Conservation (phyloP, 2,113 vertebrate species). For the Mobula birostris region DNA sequence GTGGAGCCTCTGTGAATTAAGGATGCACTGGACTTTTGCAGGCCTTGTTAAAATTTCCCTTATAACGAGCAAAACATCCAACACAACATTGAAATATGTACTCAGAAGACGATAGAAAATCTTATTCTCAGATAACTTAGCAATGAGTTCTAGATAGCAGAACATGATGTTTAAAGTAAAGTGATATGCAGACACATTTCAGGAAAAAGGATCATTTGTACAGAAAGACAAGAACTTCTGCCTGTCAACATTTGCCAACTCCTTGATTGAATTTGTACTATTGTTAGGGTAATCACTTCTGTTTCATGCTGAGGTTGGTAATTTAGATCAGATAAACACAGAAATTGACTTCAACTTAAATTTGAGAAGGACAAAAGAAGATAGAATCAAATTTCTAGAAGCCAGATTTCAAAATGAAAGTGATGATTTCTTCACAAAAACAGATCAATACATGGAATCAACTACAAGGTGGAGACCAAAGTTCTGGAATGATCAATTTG, state of each 20-base stretch:
- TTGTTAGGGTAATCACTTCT: background rate
- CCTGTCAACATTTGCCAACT: background rate
- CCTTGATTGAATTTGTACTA: background rate
- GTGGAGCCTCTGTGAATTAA: background rate
- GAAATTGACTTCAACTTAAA: background rate
- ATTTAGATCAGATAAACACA: background rate
- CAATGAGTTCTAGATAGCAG: too few species aligned
- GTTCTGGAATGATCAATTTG: background rate
- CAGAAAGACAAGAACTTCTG: background rate
- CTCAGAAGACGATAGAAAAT: too few species aligned
- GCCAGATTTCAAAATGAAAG: background rate
- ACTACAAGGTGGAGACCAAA: background rate
- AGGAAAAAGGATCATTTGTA: background rate
- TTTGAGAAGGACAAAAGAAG: background rate
- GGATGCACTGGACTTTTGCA: background rate
- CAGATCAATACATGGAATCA: background rate
- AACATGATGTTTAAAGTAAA: background rate
- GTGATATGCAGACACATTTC: background rate
- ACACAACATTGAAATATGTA: too few species aligned
- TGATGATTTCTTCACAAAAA: background rate
- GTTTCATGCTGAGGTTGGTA: background rate
- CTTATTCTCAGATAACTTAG: too few species aligned
- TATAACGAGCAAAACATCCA: background rate
- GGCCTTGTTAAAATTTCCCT: background rate
- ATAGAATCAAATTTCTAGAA: background rate